Conservation (phyloP, 2,797 vertebrate species). For the Coreius guichenoti region DNA sequence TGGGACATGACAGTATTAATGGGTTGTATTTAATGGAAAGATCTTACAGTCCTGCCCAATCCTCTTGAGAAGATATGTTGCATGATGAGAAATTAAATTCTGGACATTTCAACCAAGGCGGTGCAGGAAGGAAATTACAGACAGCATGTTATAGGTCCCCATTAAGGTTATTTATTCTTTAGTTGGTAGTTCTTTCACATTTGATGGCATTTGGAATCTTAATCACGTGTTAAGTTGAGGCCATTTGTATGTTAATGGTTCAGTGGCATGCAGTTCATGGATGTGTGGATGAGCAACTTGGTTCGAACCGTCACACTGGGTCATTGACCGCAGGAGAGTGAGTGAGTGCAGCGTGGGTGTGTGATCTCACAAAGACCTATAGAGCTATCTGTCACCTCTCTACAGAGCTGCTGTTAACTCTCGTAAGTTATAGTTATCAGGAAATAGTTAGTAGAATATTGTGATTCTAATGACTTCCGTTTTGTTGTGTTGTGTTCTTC, state of each 20-base stretch:
- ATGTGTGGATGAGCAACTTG: constrained; percentile 69
- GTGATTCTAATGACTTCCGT: neutral
- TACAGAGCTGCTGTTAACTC: constrained; percentile 10
- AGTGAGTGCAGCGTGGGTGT: constrained; percentile 43
- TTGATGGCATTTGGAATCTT: constrained; percentile 81
- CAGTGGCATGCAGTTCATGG: constrained; percentile 76
- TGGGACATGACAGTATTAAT: neutral
- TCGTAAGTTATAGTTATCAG: constrained; percentile 15
- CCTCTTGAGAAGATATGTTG: constrained; percentile 56
- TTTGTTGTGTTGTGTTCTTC: neutral
- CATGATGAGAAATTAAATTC: constrained; percentile 71
- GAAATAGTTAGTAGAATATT: constrained; percentile 21
- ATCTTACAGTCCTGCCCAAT: constrained; percentile 59
- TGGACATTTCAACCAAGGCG: constrained; percentile 71
- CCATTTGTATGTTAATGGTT: constrained; percentile 84
- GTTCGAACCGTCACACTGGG: constrained; percentile 57
- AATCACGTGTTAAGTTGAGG: constrained; percentile 77
- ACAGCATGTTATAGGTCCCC: constrained; percentile 60
- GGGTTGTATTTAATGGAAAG: constrained; percentile 20
- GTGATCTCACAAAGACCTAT: constrained; percentile 33
- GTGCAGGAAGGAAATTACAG: constrained; percentile 65
- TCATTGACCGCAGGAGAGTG: constrained; percentile 55
- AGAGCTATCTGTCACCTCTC: constrained; percentile 20
- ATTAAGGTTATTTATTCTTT: constrained; percentile 75
- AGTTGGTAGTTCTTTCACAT: constrained; percentile 80